Evolutionary conservation across 2,888 invertebrate genomes (phyloP).

Genomic region (Plemyria rubiginata): DNA sequence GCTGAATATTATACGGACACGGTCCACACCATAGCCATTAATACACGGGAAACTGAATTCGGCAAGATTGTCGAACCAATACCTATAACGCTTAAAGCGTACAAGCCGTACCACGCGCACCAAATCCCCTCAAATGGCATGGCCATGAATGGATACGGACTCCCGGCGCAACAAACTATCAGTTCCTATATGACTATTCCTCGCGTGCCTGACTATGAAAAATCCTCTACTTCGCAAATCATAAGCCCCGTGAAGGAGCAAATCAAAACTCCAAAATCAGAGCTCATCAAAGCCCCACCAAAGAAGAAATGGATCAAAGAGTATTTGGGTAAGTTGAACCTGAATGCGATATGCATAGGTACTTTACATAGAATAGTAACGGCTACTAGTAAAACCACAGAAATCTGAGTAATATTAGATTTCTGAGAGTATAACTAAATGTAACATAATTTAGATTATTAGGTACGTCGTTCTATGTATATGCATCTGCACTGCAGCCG

Average conservation of each 20-base stretch:
- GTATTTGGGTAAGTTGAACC: slow-evolving; percentile 83
- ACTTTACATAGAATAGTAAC: slow-evolving; percentile 7
- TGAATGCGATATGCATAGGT: background rate
- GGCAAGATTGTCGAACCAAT: slow-evolving; percentile 74
- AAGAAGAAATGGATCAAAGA: slow-evolving; percentile 91
- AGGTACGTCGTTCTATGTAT: slow-evolving; percentile 45
- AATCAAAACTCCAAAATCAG: slow-evolving; percentile 54
- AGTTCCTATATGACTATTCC: slow-evolving; percentile 56
- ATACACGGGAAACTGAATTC: slow-evolving; percentile 76
- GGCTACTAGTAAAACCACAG: slow-evolving; percentile 1
- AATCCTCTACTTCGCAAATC: slow-evolving; percentile 55
- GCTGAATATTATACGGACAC: slow-evolving; percentile 68
- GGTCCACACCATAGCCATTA: slow-evolving; percentile 73
- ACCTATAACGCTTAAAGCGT: slow-evolving; percentile 71
- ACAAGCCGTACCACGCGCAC: slow-evolving; percentile 63
- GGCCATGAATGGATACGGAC: slow-evolving; percentile 50
- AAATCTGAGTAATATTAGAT: too few relatives aligned
- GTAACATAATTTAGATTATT: slow-evolving; percentile 10
- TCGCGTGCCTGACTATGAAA: slow-evolving; percentile 53
- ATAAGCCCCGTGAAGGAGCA: slow-evolving; percentile 56
- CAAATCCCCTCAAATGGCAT: slow-evolving; percentile 55
- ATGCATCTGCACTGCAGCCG: slow-evolving; percentile 52
- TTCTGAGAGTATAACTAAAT: too few relatives aligned
- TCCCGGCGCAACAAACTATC: slow-evolving; percentile 57
- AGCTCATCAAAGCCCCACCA: slow-evolving; percentile 82